These are phyloP conservation scores for Alviniconcha marisindica DNA, from an alignment of 1,140 invertebrate species.

Conservation along the genomic window DNA sequence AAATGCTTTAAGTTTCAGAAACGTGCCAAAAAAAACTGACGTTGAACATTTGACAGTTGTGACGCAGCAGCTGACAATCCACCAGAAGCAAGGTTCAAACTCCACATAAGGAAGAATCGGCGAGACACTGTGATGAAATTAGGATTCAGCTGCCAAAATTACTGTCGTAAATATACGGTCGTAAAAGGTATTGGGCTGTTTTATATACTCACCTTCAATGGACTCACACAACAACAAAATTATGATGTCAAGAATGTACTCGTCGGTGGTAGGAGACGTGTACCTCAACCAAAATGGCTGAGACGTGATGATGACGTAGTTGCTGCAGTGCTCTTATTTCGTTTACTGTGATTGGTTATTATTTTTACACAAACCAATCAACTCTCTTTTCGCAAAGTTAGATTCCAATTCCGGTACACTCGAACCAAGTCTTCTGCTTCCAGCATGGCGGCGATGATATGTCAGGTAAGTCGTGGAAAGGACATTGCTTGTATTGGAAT, in stretches of 20 bases:
- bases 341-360: constrained; percentile 28
- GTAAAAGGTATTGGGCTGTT: neutral
- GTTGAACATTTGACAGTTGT: too few relatives aligned
- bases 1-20: too few relatives aligned
- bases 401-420: constrained; percentile 19
- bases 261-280: constrained; percentile 25
- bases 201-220: constrained; percentile 6
- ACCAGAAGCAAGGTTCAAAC: neutral
- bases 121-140: neutral
- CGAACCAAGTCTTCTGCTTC: neutral
- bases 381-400: constrained; percentile 6
- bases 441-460: constrained; percentile 3
- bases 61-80: neutral
- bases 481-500: too few relatives aligned
- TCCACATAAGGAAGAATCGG: neutral
- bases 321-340: neutral
- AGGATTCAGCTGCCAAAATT: neutral
- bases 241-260: neutral
- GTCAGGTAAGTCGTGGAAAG: neutral
- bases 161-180: too few relatives aligned
- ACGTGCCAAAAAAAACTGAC: too few relatives aligned
- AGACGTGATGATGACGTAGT: constrained; percentile 41
- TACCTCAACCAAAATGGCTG: constrained; percentile 46
- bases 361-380: constrained; percentile 23
- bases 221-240: neutral